These are phyloP conservation scores for Delia radicum DNA, from an alignment of 1,140 invertebrate genomes.

Conservation along the genomic window DNA sequence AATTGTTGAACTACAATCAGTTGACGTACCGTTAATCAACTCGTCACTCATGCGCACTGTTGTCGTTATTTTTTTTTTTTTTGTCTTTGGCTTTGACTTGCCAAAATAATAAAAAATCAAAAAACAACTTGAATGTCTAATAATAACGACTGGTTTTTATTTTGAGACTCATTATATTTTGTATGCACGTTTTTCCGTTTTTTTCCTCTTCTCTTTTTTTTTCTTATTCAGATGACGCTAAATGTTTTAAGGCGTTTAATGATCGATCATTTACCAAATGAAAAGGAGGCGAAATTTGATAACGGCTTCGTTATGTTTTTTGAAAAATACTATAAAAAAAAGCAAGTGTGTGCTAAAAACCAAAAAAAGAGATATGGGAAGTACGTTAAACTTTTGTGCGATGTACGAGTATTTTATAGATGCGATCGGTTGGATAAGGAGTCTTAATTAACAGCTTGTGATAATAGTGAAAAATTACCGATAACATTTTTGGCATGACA, in stretches of 20 bases:
- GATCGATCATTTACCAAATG: slow-evolving; percentile 7
- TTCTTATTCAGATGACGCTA: background rate
- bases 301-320: background rate
- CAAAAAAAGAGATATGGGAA: too few relatives aligned
- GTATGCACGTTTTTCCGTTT: background rate
- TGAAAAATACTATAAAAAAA: too few relatives aligned
- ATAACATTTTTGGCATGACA: background rate
- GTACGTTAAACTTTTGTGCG: background rate
- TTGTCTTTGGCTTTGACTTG: background rate
- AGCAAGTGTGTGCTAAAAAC: background rate
- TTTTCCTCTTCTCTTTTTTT: background rate
- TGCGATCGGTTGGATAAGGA: background rate
- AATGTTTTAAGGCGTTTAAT: slow-evolving; percentile 20
- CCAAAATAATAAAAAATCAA: background rate
- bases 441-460: slow-evolving; percentile 17
- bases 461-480: background rate
- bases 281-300: slow-evolving; percentile 10
- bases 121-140: too few relatives aligned
- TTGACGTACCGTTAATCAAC: slow-evolving; percentile 19
- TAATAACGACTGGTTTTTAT: too few relatives aligned
- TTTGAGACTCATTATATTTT: too few relatives aligned
- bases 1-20: background rate
- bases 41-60: background rate
- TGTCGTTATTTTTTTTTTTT: background rate
- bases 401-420: background rate